Evolutionary conservation across 2,888 invertebrate genomes (phyloP).

Genomic region (Eucera pruinosa): DNA sequence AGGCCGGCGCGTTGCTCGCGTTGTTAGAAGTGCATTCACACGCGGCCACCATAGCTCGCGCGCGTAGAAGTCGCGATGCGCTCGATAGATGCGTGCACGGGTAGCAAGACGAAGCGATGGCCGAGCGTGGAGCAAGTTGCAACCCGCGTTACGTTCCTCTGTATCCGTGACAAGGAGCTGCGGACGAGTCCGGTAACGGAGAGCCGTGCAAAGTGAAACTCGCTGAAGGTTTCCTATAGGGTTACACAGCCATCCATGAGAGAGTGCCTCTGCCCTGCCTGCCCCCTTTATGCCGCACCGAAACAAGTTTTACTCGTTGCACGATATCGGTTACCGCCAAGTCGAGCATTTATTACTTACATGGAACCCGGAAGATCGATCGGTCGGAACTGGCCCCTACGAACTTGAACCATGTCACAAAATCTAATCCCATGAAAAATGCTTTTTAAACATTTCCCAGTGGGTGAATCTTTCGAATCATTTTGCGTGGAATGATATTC

Average conservation of each 20-base stretch:
- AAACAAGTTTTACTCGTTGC: constrained; percentile 69
- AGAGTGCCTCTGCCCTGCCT: constrained; percentile 49
- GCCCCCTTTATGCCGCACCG: constrained; percentile 59
- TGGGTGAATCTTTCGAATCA: no score
- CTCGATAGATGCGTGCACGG: constrained; percentile 33
- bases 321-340: constrained; percentile 69
- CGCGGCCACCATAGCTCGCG: constrained; percentile 18
- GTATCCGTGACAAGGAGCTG: constrained; percentile 57
- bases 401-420: constrained; percentile 38
- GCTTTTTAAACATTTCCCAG: not conserved
- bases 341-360: constrained; percentile 58
- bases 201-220: constrained; percentile 75
- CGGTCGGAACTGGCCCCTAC: constrained; percentile 56
- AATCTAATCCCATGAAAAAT: not conserved
- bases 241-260: constrained; percentile 71
- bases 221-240: constrained; percentile 72
- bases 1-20: constrained; percentile 52
- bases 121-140: constrained; percentile 3
- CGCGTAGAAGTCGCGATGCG: constrained; percentile 18
- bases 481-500: no score
- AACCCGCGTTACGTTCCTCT: constrained; percentile 35
- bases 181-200: constrained; percentile 62
- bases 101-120: not conserved
- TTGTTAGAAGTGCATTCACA: constrained; percentile 60
- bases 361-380: constrained; percentile 67